phyloP scores from a whole-genome alignment of 1,140 invertebrate species.

The Drosophila tani region DNA sequence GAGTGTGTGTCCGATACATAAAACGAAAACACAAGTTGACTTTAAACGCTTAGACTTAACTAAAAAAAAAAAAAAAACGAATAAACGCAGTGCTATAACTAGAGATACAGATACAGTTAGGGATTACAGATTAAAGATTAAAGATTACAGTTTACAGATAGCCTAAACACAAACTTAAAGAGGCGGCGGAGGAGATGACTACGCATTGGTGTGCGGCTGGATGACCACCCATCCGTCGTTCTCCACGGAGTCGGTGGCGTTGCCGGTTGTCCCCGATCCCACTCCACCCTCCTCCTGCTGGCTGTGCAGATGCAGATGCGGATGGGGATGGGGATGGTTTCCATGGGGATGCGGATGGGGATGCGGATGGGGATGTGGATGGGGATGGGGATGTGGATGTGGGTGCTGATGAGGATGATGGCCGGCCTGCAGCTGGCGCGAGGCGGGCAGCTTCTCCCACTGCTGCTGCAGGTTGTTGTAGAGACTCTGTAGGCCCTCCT shows the following conservation, averaged over 20 bases:
- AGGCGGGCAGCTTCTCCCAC: slow-evolving; percentile 59
- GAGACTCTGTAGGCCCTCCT: slow-evolving; percentile 70
- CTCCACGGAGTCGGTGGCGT: slow-evolving; percentile 45
- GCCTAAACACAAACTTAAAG: slow-evolving; percentile 28
- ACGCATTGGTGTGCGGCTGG: slow-evolving; percentile 59
- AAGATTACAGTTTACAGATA: slow-evolving; percentile 23
- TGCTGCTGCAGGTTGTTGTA: slow-evolving; percentile 77
- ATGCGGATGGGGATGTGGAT: background rate
- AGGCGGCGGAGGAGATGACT: slow-evolving; percentile 23
- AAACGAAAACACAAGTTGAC: slow-evolving; percentile 27
- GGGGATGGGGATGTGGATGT: background rate
- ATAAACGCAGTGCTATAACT: slow-evolving; percentile 27
- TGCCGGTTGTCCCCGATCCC: slow-evolving; percentile 2
- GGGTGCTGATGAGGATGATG: slow-evolving; percentile 4
- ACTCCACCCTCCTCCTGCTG: slow-evolving; percentile 17
- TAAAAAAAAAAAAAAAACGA: slow-evolving; percentile 1
- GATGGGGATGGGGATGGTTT: slow-evolving; percentile 4
- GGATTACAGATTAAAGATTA: slow-evolving; percentile 22
- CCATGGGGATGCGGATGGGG: background rate
- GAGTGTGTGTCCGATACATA: background rate
- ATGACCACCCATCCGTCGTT: slow-evolving; percentile 72
- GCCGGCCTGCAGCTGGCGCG: slow-evolving; percentile 44
- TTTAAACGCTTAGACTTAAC: slow-evolving; percentile 32
- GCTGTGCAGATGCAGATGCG: slow-evolving; percentile 7
- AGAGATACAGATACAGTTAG: slow-evolving; percentile 23